Percentiles rank a stretch among this genome's conserved stretches.
Evolutionary conservation across 92 coral and sea anemone species (phyloP).

Genomic region (Zoanthus sansibaricus): DNA sequence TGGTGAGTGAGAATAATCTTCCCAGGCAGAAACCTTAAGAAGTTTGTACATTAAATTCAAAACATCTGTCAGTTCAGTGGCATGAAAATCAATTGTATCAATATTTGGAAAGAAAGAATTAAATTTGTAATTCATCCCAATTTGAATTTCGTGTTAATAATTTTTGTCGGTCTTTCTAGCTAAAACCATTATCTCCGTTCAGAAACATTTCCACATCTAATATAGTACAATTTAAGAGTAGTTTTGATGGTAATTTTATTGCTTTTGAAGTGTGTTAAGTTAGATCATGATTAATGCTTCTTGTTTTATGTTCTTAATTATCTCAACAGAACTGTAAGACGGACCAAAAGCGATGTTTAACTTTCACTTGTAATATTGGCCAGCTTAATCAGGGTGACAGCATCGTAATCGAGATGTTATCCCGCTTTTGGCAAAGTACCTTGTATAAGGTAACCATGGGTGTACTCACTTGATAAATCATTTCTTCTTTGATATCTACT

Average conservation of each 20-base stretch:
- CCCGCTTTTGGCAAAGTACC: conserved; percentile 40
- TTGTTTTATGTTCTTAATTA: background rate
- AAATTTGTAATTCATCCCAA: too few species aligned
- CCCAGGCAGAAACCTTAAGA: too few species aligned
- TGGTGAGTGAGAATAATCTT: conserved; percentile 9
- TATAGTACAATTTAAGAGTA: too few species aligned
- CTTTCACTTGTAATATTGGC: conserved; percentile 29
- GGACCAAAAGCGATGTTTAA: conserved; percentile 8
- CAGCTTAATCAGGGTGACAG: background rate
- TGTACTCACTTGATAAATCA: too few species aligned
- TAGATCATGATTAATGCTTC: background rate
- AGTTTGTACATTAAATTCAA: background rate
- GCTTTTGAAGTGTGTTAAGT: too few species aligned
- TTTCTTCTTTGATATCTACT: too few species aligned
- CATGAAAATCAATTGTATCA: background rate
- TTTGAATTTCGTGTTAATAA: too few species aligned
- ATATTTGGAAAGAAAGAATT: too few species aligned
- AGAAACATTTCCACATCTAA: too few species aligned
- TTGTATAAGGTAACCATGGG: background rate
- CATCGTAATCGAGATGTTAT: conserved; percentile 8
- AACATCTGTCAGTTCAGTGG: background rate
- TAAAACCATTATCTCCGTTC: too few species aligned
- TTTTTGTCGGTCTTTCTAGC: too few species aligned
- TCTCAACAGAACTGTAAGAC: conserved; percentile 25
- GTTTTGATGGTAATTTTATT: too few species aligned